Percentiles rank a stretch among this genome's conserved stretches.
Conservation (phyloP, 2,888 invertebrate genomes). For the Brachylomia viminalis region DNA sequence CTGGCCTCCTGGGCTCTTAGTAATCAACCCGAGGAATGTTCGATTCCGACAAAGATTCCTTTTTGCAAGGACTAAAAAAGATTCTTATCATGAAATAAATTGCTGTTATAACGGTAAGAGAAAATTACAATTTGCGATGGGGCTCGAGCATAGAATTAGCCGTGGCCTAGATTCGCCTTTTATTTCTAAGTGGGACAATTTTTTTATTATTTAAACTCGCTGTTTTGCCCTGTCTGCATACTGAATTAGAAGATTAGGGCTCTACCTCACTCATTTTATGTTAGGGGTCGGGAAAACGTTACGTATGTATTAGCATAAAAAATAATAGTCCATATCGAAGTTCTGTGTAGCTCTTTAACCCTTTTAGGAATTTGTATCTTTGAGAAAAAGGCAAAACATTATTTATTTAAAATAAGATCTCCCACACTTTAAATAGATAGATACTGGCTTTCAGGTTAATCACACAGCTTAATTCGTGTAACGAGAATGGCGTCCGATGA, state of each 20-base stretch:
- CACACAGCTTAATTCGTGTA: conserved; percentile 26
- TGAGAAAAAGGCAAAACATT: conserved; percentile 9
- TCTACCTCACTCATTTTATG: conserved; percentile 61
- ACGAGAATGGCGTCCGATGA: conserved; percentile 8
- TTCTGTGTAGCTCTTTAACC: conserved; percentile 48
- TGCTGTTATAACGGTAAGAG: conserved; percentile 83
- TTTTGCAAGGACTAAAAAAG: conserved; percentile 87
- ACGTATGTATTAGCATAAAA: conserved; percentile 61
- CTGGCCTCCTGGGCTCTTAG: conserved; percentile 88
- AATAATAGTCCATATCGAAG: conserved; percentile 56
- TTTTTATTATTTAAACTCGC: conserved; percentile 60
- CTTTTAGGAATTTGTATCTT: conserved; percentile 57
- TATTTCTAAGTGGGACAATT: conserved; percentile 59
- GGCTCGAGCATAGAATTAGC: conserved; percentile 81
- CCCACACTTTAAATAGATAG: neutral
- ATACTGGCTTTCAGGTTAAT: conserved; percentile 16
- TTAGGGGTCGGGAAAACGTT: conserved; percentile 57
- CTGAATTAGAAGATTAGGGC: conserved; percentile 58
- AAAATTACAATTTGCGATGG: conserved; percentile 88
- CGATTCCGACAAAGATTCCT: conserved; percentile 85
- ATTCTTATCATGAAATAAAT: conserved; percentile 87
- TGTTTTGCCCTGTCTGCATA: conserved; percentile 60
- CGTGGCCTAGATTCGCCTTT: conserved; percentile 70
- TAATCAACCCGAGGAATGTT: conserved; percentile 87
- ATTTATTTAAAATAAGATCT: conserved; percentile 36